Evolutionary conservation across 2,888 invertebrate genomes (phyloP).

Genomic region (Melanophora roralis): DNA sequence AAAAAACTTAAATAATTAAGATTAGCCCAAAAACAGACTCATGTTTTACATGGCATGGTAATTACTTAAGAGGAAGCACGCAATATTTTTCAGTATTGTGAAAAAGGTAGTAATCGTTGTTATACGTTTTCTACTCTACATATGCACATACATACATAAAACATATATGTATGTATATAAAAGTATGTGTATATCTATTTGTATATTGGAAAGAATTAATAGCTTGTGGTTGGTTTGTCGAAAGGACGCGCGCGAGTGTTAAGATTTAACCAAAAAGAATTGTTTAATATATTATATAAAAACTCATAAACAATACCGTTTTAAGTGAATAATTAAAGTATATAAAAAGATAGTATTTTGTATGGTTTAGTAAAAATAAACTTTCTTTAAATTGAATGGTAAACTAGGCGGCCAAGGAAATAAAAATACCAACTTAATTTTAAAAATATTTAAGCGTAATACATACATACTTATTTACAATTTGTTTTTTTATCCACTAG

Average conservation of each 20-base stretch:
- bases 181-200: too few relatives aligned
- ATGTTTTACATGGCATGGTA: slow-evolving; percentile 36
- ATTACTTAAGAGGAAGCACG: slow-evolving; percentile 61
- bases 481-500: too few relatives aligned
- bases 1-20: too few relatives aligned
- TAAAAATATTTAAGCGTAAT: too few relatives aligned
- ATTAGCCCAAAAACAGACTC: too few relatives aligned
- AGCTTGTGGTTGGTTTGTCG: not conserved
- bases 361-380: too few relatives aligned
- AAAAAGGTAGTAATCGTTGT: slow-evolving; percentile 56
- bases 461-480: too few relatives aligned
- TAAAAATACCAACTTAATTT: too few relatives aligned
- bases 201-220: slow-evolving; percentile 28
- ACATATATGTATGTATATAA: not conserved
- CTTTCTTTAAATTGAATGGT: too few relatives aligned
- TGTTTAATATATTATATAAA: slow-evolving; percentile 24
- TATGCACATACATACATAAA: not conserved
- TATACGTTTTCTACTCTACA: slow-evolving; percentile 29
- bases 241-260: slow-evolving; percentile 43
- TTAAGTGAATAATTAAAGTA: not conserved
- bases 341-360: too few relatives aligned
- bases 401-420: too few relatives aligned
- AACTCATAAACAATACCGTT: not conserved
- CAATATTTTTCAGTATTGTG: slow-evolving; percentile 55
- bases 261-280: slow-evolving; percentile 24